Percentiles rank a stretch among this genome's conserved stretches.
Conservation (phyloP, 2,113 vertebrate genomes). For the Erythrocercus mccallii region DNA sequence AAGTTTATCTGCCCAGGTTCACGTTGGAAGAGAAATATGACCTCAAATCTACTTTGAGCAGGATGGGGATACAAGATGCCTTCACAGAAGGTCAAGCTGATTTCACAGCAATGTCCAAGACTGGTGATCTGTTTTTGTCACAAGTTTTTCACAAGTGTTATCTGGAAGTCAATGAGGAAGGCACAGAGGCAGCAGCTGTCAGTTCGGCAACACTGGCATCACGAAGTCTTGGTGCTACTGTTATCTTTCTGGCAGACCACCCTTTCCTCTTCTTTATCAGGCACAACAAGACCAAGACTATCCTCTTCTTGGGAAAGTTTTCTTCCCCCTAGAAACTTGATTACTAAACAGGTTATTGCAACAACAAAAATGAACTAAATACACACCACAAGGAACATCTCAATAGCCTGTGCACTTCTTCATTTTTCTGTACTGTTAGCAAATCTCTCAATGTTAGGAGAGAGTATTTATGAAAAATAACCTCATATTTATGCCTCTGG, state of each 20-base stretch:
- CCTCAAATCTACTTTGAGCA: slow-evolving; percentile 74
- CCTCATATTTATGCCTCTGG: neutral
- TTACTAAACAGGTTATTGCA: neutral
- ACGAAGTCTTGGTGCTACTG: slow-evolving; percentile 63
- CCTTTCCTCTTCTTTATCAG: slow-evolving; percentile 90
- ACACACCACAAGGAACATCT: neutral
- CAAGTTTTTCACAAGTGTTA: slow-evolving; percentile 75
- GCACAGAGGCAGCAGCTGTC: slow-evolving; percentile 74
- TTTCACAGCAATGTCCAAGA: slow-evolving; percentile 73
- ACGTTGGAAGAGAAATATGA: slow-evolving; percentile 78
- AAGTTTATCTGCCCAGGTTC: slow-evolving; percentile 80
- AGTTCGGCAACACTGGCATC: slow-evolving; percentile 69
- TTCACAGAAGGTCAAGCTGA: slow-evolving; percentile 66
- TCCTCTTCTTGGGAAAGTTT: slow-evolving; percentile 83
- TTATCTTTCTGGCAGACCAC: slow-evolving; percentile 81
- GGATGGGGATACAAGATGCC: slow-evolving; percentile 76
- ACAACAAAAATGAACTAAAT: neutral
- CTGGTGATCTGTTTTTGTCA: slow-evolving; percentile 61
- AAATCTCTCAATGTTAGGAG: neutral
- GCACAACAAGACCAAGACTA: slow-evolving; percentile 74
- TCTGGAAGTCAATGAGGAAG: slow-evolving; percentile 74
- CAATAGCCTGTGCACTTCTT: neutral
- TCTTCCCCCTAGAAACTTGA: slow-evolving; percentile 70
- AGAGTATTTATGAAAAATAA: neutral
- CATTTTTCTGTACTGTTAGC: neutral